Conservation (phyloP, 2,797 vertebrate genomes). For the Arctocebus calabarensis region DNA sequence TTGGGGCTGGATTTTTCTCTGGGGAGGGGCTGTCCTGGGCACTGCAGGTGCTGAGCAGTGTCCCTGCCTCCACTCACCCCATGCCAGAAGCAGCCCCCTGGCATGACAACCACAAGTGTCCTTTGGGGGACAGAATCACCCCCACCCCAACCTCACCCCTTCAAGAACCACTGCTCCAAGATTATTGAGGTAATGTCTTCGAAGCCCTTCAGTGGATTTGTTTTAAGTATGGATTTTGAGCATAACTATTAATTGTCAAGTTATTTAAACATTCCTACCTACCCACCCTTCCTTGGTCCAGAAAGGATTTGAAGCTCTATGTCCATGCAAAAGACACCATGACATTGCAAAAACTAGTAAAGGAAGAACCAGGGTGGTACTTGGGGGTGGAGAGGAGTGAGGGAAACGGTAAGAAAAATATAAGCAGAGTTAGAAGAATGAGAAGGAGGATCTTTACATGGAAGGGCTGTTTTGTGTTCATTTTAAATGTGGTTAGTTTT, state of each 20-base stretch:
- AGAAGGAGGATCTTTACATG: not conserved
- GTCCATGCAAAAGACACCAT: not conserved
- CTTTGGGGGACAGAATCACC: not conserved
- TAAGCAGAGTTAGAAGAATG: not conserved
- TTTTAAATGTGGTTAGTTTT: not conserved
- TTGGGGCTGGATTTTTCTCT: not conserved
- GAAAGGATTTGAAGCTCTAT: not conserved
- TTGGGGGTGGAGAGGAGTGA: no score
- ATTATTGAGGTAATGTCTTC: not conserved
- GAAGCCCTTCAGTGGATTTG: not conserved
- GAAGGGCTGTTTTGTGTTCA: not conserved
- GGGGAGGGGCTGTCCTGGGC: not conserved
- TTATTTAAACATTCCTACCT: not conserved
- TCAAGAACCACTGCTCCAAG: not conserved
- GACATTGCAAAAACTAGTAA: not conserved
- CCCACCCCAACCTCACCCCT: not conserved
- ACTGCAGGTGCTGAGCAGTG: not conserved
- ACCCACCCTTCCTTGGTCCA: not conserved
- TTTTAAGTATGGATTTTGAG: not conserved
- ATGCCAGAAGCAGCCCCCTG: not conserved
- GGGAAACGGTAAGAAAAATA: not conserved
- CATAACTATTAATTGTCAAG: not conserved
- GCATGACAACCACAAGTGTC: not conserved
- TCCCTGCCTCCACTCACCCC: not conserved
- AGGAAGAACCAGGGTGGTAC: rapidly evolving